Percentiles rank a stretch among this genome's conserved stretches.
Evolutionary conservation across 2,888 invertebrate genomes (phyloP).

Genomic region (Lacanobia wlatinum): DNA sequence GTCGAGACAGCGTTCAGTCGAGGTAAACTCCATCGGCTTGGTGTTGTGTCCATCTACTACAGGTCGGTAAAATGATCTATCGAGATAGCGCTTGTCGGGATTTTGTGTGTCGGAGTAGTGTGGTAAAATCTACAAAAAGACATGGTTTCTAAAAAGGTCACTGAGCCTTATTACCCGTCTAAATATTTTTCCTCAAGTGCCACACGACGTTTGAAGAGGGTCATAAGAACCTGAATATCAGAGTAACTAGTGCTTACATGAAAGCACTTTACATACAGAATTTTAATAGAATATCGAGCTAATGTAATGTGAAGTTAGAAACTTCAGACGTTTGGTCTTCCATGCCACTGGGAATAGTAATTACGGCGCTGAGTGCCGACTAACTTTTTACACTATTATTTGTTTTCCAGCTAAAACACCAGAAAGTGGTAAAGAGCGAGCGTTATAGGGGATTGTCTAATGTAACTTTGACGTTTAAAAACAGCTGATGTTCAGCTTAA

Average conservation of each 20-base stretch:
- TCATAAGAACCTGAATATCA: slow-evolving; percentile 18
- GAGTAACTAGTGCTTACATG: slow-evolving; percentile 21
- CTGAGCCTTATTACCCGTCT: not conserved
- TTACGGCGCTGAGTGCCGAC: not conserved
- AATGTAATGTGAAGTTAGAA: slow-evolving; percentile 35
- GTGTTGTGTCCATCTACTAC: too few relatives aligned
- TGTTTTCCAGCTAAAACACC: too few relatives aligned
- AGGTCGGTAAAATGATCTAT: too few relatives aligned
- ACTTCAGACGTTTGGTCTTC: slow-evolving; percentile 19
- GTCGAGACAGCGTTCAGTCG: too few relatives aligned
- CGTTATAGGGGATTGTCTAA: too few relatives aligned
- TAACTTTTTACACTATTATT: not conserved
- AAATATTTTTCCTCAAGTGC: slow-evolving; percentile 12
- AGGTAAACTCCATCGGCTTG: too few relatives aligned
- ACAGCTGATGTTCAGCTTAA: too few relatives aligned
- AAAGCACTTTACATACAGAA: slow-evolving; percentile 24
- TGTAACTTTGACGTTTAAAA: too few relatives aligned
- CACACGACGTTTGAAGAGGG: slow-evolving; percentile 11
- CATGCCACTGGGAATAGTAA: slow-evolving; percentile 21
- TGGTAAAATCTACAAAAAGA: not conserved
- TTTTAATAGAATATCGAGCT: slow-evolving; percentile 44
- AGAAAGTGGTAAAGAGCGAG: too few relatives aligned
- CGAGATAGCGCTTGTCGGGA: too few relatives aligned
- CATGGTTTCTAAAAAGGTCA: slow-evolving; percentile 9
- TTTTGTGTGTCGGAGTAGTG: too few relatives aligned